These are phyloP conservation scores for Luperina nickerlii DNA, from an alignment of 2,888 invertebrate genomes.

Conservation along the genomic window DNA sequence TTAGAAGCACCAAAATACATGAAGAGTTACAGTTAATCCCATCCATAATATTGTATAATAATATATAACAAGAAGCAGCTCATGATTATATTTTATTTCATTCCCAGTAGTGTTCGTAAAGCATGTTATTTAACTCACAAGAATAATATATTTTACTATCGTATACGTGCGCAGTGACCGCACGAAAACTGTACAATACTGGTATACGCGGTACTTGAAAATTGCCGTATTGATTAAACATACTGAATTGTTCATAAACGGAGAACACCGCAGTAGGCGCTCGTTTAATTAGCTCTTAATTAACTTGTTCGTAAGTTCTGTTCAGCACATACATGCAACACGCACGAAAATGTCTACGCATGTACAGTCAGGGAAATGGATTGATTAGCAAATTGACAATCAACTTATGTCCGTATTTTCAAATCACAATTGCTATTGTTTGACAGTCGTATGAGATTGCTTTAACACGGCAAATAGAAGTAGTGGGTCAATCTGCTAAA, in stretches of 20 bases:
- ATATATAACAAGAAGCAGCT: background rate
- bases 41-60: background rate
- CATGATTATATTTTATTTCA: background rate
- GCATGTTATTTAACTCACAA: constrained; percentile 3
- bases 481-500: too few species aligned
- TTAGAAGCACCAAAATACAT: background rate
- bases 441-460: background rate
- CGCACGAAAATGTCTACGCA: background rate
- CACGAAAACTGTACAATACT: background rate
- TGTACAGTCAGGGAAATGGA: background rate
- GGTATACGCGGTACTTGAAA: background rate
- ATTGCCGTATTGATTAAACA: background rate
- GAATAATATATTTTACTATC: background rate
- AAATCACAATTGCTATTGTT: background rate
- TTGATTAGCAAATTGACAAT: background rate
- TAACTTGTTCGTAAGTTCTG: background rate
- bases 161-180: background rate
- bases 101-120: background rate
- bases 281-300: constrained; percentile 4
- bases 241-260: background rate
- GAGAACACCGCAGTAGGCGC: too few species aligned
- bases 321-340: background rate
- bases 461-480: too few species aligned
- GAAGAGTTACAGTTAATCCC: background rate
- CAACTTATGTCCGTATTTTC: background rate